Conservation (phyloP, 2,888 invertebrate species). For the Antheraea yamamai region DNA sequence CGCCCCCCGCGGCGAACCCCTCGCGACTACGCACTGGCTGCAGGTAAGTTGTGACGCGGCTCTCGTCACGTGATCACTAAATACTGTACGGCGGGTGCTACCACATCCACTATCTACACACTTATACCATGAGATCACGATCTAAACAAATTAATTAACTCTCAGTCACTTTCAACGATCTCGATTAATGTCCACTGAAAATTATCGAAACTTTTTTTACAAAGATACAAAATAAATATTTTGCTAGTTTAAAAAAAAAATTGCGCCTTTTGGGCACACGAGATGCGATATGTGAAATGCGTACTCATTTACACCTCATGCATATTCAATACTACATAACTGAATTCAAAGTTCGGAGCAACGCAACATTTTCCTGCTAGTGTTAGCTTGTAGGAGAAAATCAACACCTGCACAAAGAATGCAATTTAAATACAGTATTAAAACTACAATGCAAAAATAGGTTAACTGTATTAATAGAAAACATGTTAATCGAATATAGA, state of each 20-base stretch:
- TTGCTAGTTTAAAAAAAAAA: slow-evolving; percentile 34
- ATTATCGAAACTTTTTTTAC: slow-evolving; percentile 33
- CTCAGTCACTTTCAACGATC: slow-evolving; percentile 39
- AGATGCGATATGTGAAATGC: slow-evolving; percentile 65
- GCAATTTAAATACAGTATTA: slow-evolving; percentile 74
- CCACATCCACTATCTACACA: slow-evolving; percentile 65
- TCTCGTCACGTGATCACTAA: slow-evolving; percentile 22
- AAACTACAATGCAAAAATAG: slow-evolving; percentile 79
- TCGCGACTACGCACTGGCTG: slow-evolving; percentile 43
- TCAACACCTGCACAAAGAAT: slow-evolving; percentile 81
- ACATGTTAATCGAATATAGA: slow-evolving; percentile 68
- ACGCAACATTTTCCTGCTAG: slow-evolving; percentile 82
- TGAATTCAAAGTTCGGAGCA: slow-evolving; percentile 67
- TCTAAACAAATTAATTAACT: slow-evolving; percentile 72
- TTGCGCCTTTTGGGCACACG: slow-evolving; percentile 54
- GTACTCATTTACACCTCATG: slow-evolving; percentile 64
- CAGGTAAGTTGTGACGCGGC: slow-evolving; percentile 40
- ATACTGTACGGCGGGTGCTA: slow-evolving; percentile 51
- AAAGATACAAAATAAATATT: slow-evolving; percentile 27
- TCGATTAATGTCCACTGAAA: slow-evolving; percentile 36
- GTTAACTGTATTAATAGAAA: slow-evolving; percentile 67
- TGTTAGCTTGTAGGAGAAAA: slow-evolving; percentile 80
- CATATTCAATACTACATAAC: slow-evolving; percentile 56
- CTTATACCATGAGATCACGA: slow-evolving; percentile 57
- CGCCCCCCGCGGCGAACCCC: slow-evolving; percentile 24